Percentiles rank a stretch among this genome's conserved stretches.
These are phyloP conservation scores for Trematocara macrostoma DNA, from an alignment of 2,113 vertebrate genomes.

Conservation along the genomic window DNA sequence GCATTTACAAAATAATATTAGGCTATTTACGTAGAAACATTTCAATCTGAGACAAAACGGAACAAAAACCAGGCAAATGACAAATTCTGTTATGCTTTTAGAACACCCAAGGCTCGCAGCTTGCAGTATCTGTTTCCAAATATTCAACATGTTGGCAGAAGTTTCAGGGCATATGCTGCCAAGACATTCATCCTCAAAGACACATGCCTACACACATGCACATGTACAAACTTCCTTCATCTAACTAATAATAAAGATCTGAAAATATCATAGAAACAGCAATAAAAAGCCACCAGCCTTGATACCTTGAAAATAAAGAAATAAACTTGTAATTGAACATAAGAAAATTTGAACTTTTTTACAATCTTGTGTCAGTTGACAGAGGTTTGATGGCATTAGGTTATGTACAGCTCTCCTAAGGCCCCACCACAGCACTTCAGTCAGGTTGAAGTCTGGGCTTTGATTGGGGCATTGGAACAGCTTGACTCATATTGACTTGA, in stretches of 20 bases:
- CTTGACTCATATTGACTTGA: background rate
- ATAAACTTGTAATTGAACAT: background rate
- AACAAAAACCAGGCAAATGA: background rate
- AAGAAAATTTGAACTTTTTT: background rate
- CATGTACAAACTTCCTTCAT: background rate
- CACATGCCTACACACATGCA: background rate
- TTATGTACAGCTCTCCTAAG: background rate
- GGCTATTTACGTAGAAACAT: background rate
- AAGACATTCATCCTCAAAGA: constrained; percentile 10
- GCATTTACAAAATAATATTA: background rate
- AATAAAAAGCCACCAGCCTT: background rate
- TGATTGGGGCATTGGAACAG: background rate
- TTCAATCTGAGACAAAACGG: background rate
- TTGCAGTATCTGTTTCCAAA: background rate
- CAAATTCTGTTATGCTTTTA: background rate
- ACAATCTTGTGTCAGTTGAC: background rate
- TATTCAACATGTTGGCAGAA: constrained; percentile 13
- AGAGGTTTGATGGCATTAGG: background rate
- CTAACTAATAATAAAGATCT: background rate
- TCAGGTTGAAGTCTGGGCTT: background rate
- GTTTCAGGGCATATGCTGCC: constrained; percentile 17
- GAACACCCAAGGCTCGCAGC: background rate
- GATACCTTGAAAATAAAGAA: background rate
- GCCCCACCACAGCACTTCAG: background rate
- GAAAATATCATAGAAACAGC: background rate